These are phyloP conservation scores for Harpagifer antarcticus DNA, from an alignment of 2,797 vertebrate species.

Conservation along the genomic window DNA sequence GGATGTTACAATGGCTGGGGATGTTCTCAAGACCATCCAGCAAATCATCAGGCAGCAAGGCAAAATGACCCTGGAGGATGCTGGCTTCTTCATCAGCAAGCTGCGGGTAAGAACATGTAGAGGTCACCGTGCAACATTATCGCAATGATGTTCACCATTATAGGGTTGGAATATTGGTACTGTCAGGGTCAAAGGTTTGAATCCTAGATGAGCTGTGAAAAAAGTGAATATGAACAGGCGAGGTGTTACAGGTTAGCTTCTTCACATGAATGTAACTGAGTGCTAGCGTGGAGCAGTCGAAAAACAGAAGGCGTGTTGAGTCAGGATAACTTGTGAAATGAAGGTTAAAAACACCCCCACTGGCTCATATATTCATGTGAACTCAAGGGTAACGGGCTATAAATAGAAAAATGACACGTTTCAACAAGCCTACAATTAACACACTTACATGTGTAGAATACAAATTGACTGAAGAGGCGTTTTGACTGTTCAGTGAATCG, in stretches of 20 bases:
- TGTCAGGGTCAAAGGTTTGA: background rate
- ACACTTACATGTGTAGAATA: slow-evolving; percentile 5
- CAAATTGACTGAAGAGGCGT: background rate
- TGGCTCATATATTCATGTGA: slow-evolving; percentile 23
- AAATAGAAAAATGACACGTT: slow-evolving; percentile 9
- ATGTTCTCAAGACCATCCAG: slow-evolving; percentile 96
- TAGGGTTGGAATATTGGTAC: background rate
- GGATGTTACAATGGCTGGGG: slow-evolving; percentile 98
- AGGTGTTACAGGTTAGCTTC: background rate
- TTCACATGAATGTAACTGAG: background rate
- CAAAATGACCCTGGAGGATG: slow-evolving; percentile 91
- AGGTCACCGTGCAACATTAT: no score
- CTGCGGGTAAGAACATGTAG: slow-evolving; percentile 86
- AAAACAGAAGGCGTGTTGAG: slow-evolving; percentile 7
- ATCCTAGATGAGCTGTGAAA: slow-evolving; percentile 8
- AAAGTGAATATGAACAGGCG: background rate
- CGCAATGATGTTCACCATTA: background rate
- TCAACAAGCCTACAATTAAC: background rate
- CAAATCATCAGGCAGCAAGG: slow-evolving; percentile 92
- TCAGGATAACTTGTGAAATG: background rate
- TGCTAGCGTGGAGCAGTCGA: background rate
- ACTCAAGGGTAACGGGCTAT: slow-evolving; percentile 16
- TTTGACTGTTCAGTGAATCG: slow-evolving; percentile 2
- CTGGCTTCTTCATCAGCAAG: slow-evolving; percentile 95
- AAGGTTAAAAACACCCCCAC: slow-evolving; percentile 11